Evolutionary conservation across 2,888 invertebrate genomes (phyloP).

Genomic region (Labia minor): DNA sequence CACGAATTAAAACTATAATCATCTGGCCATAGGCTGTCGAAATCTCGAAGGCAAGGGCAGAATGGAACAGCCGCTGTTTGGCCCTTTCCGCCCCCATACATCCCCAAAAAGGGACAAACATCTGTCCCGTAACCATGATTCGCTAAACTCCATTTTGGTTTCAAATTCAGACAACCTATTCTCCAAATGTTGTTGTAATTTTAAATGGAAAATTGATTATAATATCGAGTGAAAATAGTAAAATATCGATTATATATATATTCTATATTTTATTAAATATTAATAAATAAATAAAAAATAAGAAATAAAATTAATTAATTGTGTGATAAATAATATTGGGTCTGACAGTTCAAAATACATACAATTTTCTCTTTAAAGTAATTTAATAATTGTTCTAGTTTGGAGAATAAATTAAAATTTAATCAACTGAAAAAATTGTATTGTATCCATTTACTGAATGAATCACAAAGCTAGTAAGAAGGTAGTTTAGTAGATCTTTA

Average conservation of each 20-base stretch:
- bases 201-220: background rate
- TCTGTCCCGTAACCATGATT: background rate
- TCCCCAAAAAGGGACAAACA: background rate
- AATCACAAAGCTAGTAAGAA: too few relatives aligned
- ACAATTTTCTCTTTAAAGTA: too few relatives aligned
- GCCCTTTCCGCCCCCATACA: background rate
- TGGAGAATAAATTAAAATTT: too few relatives aligned
- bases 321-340: too few relatives aligned
- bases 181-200: background rate
- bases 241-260: background rate
- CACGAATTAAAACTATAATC: background rate
- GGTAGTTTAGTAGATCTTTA: too few relatives aligned
- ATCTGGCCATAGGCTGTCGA: background rate
- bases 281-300: background rate
- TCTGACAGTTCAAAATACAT: too few relatives aligned
- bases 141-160: slow-evolving; percentile 7
- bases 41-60: background rate
- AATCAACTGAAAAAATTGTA: too few relatives aligned
- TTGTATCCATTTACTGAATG: too few relatives aligned
- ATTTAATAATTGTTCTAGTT: too few relatives aligned
- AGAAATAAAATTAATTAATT: too few relatives aligned
- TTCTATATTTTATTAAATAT: background rate
- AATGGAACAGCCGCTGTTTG: background rate
- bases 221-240: background rate
- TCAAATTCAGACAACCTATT: background rate